Evolutionary conservation across 2,888 invertebrate genomes (phyloP).

Genomic region (Melanchra persicariae): DNA sequence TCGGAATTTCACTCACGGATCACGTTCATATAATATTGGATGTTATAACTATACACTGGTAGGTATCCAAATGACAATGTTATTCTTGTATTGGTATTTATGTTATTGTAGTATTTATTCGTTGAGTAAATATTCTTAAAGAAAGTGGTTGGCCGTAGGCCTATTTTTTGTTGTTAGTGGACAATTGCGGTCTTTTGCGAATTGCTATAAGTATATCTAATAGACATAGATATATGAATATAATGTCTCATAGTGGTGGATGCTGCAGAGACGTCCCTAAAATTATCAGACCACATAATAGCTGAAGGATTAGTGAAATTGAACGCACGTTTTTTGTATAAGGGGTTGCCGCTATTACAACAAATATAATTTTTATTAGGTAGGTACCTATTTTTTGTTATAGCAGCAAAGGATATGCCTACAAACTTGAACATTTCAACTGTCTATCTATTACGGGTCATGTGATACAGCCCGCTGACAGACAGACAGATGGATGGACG

Average conservation of each 20-base stretch:
- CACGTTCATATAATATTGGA: slow-evolving; percentile 65
- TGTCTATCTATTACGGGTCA: too few species aligned
- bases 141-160: background rate
- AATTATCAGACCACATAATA: background rate
- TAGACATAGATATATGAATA: too few species aligned
- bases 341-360: too few species aligned
- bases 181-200: slow-evolving; percentile 1
- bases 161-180: background rate
- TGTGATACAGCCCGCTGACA: too few species aligned
- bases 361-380: too few species aligned
- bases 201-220: background rate
- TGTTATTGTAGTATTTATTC: slow-evolving; percentile 33
- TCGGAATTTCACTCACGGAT: slow-evolving; percentile 61
- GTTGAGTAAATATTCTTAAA: slow-evolving; percentile 17
- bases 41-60: slow-evolving; percentile 41
- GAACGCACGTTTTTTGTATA: too few species aligned
- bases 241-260: background rate
- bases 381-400: too few species aligned
- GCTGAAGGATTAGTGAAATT: background rate
- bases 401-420: too few species aligned
- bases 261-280: background rate
- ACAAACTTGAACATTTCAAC: too few species aligned
- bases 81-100: slow-evolving; percentile 39
- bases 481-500: too few species aligned
- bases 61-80: slow-evolving; percentile 31